Evolutionary conservation across 2,888 invertebrate genomes (phyloP).

Genomic region (Acleris emargana): DNA sequence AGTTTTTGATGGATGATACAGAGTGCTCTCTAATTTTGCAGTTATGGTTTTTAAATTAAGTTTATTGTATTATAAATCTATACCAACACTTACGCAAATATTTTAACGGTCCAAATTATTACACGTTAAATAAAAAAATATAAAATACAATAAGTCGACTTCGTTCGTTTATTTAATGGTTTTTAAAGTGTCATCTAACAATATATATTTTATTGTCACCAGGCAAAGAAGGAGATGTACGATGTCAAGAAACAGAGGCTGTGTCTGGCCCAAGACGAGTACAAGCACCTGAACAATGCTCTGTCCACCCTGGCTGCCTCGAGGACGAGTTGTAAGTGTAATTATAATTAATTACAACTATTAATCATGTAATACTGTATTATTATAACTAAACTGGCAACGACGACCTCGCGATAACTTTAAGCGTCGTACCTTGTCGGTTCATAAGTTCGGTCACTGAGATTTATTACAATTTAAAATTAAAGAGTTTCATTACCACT

Average conservation of each 20-base stretch:
- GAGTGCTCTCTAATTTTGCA: constrained; percentile 8
- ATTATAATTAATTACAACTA: too few relatives aligned
- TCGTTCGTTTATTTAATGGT: too few relatives aligned
- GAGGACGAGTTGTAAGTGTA: constrained; percentile 93
- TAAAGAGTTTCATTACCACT: too few relatives aligned
- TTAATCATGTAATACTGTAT: neutral
- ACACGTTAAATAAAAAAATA: too few relatives aligned
- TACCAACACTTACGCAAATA: too few relatives aligned
- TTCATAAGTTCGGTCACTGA: too few relatives aligned
- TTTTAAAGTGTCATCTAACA: too few relatives aligned
- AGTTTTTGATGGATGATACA: constrained; percentile 20
- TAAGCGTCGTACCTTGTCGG: too few relatives aligned
- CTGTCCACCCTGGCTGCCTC: constrained; percentile 93
- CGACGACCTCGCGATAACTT: neutral
- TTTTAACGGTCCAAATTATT: too few relatives aligned
- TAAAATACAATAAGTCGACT: too few relatives aligned
- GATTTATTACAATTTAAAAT: too few relatives aligned
- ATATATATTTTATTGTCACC: constrained; percentile 57
- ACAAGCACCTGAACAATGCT: constrained; percentile 95
- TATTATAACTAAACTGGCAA: neutral
- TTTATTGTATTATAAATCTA: too few relatives aligned
- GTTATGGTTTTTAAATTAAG: neutral
- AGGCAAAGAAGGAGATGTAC: constrained; percentile 98
- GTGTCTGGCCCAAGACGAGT: constrained; percentile 97
- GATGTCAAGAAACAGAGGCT: constrained; percentile 97